Evolutionary conservation across 1,140 invertebrate species (phyloP).

Genomic region (Periplaneta americana): DNA sequence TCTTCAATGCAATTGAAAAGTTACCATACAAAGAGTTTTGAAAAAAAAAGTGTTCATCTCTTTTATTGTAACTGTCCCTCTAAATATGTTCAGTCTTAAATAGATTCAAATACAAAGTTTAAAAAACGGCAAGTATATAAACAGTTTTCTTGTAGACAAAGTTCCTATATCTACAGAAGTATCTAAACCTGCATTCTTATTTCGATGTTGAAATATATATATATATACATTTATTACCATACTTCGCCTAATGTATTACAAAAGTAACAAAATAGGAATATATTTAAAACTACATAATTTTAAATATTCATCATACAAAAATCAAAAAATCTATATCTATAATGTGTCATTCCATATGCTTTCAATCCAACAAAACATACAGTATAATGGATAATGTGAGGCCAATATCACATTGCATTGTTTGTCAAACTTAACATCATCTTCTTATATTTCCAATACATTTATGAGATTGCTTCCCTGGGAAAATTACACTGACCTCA

Average conservation of each 20-base stretch:
- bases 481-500: not conserved
- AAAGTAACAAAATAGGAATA: not conserved
- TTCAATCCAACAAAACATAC: not conserved
- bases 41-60: not conserved
- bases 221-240: not conserved
- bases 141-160: not conserved
- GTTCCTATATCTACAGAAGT: not conserved
- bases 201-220: not conserved
- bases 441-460: not conserved
- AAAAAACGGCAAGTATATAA: not conserved
- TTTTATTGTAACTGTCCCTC: not conserved
- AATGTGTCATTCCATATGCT: not conserved
- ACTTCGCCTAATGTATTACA: not conserved
- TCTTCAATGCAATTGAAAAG: not conserved
- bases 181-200: not conserved
- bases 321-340: not conserved
- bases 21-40: not conserved
- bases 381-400: not conserved
- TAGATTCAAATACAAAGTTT: not conserved
- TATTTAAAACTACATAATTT: not conserved
- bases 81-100: not conserved
- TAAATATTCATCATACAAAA: not conserved
- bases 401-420: not conserved
- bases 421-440: not conserved
- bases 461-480: not conserved